A percentile compares a stretch with the other conserved stretches of the same genome.
Evolutionary conservation across 2,888 invertebrate species (phyloP).

Genomic region (Peribatodes rhomboidaria): DNA sequence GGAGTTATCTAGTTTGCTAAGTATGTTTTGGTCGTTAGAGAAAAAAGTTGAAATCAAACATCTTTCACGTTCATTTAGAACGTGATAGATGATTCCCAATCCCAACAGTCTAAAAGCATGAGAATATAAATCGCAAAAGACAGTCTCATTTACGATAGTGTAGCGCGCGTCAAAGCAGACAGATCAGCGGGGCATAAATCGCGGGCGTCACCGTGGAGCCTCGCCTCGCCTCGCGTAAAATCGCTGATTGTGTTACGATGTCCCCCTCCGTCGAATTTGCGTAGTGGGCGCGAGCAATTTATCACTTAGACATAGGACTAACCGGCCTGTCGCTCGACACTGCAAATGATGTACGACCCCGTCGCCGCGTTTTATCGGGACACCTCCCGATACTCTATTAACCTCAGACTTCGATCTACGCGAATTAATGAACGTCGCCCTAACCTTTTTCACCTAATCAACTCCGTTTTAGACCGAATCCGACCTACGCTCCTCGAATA

Average conservation of each 20-base stretch:
- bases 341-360: conserved; percentile 71
- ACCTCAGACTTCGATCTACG: conserved; percentile 58
- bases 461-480: conserved; percentile 33
- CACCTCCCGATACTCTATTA: conserved; percentile 58
- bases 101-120: conserved; percentile 1
- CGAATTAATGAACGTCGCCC: conserved; percentile 44
- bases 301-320: conserved; percentile 84
- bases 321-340: conserved; percentile 67
- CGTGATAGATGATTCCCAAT: not conserved
- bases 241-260: conserved; percentile 78
- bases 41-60: too few species aligned
- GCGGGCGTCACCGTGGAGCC: conserved; percentile 61
- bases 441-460: conserved; percentile 44
- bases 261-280: conserved; percentile 81
- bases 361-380: conserved; percentile 55
- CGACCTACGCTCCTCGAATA: conserved; percentile 26
- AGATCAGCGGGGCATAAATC: conserved; percentile 64
- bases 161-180: conserved; percentile 51
- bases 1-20: too few species aligned
- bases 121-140: conserved; percentile 32
- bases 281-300: conserved; percentile 80
- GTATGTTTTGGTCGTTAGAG: too few species aligned
- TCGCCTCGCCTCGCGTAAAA: conserved; percentile 77
- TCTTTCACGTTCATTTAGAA: not conserved
- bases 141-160: conserved; percentile 41